Percentiles rank a stretch among this genome's conserved stretches.
These are phyloP conservation scores for Stegastes partitus DNA, from an alignment of 2,113 vertebrate species.

Conservation along the genomic window DNA sequence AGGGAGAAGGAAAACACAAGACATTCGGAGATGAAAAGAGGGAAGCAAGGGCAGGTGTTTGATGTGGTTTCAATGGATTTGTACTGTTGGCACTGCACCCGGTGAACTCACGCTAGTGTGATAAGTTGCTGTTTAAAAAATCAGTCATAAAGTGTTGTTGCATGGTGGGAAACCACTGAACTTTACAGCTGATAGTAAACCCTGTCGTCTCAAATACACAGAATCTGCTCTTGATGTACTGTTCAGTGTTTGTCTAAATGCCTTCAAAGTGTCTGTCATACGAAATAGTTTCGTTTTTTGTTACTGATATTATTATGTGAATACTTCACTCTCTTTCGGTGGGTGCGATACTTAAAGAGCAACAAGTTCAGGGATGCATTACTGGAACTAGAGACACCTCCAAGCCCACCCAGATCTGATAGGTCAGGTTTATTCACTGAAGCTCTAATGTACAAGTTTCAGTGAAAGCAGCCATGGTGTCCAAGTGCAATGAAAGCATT, in stretches of 20 bases:
- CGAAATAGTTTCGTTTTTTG: too few species aligned
- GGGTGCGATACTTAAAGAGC: too few species aligned
- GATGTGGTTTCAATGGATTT: conserved; percentile 72
- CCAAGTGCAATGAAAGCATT: too few species aligned
- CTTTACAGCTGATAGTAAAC: not conserved
- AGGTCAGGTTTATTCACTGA: too few species aligned
- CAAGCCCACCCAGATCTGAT: too few species aligned
- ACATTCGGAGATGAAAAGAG: conserved; percentile 62
- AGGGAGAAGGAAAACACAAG: conserved; percentile 40
- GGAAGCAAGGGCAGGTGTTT: conserved; percentile 59
- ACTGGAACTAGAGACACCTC: too few species aligned
- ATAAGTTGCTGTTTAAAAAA: conserved; percentile 26
- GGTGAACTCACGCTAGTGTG: conserved; percentile 56
- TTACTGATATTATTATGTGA: too few species aligned
- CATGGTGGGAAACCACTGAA: not conserved
- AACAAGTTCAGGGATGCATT: too few species aligned
- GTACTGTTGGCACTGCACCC: conserved; percentile 55
- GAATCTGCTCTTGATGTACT: not conserved
- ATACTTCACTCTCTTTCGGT: too few species aligned
- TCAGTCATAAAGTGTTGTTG: conserved; percentile 3
- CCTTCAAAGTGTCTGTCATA: not conserved
- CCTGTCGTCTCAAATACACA: not conserved
- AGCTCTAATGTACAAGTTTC: too few species aligned
- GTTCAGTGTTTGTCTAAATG: not conserved
- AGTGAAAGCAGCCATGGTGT: too few species aligned